A percentile compares a stretch with the other conserved stretches of the same genome.
phyloP scores from a whole-genome alignment of 2,888 invertebrate genomes.

The Tolmerus cingulatus region DNA sequence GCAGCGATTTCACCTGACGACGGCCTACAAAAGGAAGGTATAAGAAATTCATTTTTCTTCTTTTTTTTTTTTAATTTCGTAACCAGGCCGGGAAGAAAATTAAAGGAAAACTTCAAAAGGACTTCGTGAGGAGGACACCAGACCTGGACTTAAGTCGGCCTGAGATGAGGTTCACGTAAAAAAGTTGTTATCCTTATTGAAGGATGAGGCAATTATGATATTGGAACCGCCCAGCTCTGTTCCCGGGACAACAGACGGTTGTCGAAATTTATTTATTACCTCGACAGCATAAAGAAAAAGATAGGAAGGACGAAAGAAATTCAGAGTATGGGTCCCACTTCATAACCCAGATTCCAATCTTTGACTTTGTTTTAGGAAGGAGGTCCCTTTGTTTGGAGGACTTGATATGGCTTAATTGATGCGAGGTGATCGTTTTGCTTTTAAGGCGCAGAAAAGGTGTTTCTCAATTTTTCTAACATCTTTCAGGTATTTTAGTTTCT shows the following conservation, averaged over 20 bases:
- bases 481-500: background rate
- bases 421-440: background rate
- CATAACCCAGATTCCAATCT: background rate
- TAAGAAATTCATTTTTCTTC: background rate
- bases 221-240: background rate
- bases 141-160: background rate
- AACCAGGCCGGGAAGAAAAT: conserved; percentile 4
- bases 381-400: background rate
- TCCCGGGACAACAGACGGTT: background rate
- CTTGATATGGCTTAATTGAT: background rate
- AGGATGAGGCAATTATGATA: conserved; percentile 29
- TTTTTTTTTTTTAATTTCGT: background rate
- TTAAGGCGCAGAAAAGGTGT: background rate
- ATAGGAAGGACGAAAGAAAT: background rate
- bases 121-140: background rate
- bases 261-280: conserved; percentile 27
- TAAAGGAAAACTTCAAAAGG: conserved; percentile 34
- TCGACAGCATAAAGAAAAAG: background rate
- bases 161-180: background rate
- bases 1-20: conserved; percentile 14
- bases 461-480: background rate
- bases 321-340: background rate
- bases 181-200: conserved; percentile 6
- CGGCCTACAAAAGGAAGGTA: conserved; percentile 22
- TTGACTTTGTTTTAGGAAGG: background rate